A percentile compares a stretch with the other conserved stretches of the same genome.
Evolutionary conservation across 2,113 vertebrate genomes (phyloP).

Genomic region (Ellobius talpinus): DNA sequence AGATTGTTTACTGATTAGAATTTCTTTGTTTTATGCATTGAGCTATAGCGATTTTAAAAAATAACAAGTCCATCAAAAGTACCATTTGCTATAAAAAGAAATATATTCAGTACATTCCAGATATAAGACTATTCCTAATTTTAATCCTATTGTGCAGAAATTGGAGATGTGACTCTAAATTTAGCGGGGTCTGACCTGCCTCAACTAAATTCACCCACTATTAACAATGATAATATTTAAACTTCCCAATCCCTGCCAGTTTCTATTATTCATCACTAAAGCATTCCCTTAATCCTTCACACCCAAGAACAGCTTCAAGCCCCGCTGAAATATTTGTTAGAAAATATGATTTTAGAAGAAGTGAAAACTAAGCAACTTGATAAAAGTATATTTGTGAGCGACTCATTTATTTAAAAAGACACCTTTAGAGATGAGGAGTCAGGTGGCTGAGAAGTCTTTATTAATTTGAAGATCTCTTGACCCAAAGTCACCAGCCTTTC

Average conservation of each 20-base stretch:
- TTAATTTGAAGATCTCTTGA: conserved; percentile 36
- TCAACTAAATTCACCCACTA: conserved; percentile 41
- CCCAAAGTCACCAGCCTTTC: conserved; percentile 4
- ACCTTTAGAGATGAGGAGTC: not conserved
- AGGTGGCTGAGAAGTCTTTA: conserved; percentile 17
- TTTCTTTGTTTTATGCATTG: conserved; percentile 63
- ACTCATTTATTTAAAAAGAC: conserved; percentile 25
- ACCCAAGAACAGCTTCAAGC: conserved; percentile 41
- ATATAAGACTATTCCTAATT: conserved; percentile 44
- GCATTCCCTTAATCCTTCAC: conserved; percentile 56
- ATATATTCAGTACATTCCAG: conserved; percentile 32
- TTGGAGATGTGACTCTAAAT: conserved; percentile 49
- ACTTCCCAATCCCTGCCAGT: not conserved
- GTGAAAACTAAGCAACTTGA: conserved; percentile 46
- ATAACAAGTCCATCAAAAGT: conserved; percentile 44
- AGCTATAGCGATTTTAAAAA: not conserved
- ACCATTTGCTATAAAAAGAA: conserved; percentile 65
- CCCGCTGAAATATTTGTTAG: conserved; percentile 24
- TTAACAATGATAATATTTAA: conserved; percentile 55
- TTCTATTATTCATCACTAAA: conserved; percentile 59
- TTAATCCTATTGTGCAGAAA: conserved; percentile 69
- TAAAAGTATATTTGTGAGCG: conserved; percentile 3
- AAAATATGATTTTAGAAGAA: conserved; percentile 66
- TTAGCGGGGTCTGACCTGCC: conserved; percentile 27
- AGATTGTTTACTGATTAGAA: conserved; percentile 69